phyloP scores from a whole-genome alignment of 2,113 vertebrate species.

The Epinephelus lanceolatus region DNA sequence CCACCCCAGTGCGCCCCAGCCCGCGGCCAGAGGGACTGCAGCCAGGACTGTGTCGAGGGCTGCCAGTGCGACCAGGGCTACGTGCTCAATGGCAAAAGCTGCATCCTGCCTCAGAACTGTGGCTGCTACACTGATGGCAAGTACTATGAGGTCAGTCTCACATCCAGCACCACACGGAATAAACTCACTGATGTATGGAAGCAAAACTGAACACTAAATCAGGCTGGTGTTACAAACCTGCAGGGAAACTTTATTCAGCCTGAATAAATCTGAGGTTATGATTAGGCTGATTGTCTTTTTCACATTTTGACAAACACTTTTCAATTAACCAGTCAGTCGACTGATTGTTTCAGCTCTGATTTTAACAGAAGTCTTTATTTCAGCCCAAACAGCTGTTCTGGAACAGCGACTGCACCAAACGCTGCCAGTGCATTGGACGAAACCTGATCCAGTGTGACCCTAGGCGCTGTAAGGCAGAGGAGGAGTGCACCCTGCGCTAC shows the following conservation, averaged over 20 bases:
- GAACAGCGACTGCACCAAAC: constrained; percentile 95
- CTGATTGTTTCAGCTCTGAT: neutral
- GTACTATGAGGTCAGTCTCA: constrained; percentile 92
- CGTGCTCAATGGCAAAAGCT: constrained; percentile 93
- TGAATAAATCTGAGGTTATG: neutral
- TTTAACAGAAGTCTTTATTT: constrained; percentile 12
- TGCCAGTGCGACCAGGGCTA: constrained; percentile 96
- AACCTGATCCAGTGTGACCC: constrained; percentile 98
- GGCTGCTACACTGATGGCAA: constrained; percentile 96
- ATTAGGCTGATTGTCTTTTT: neutral
- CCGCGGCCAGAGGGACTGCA: constrained; percentile 94
- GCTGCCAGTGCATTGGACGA: constrained; percentile 97
- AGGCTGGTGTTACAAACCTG: neutral
- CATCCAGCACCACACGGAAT: neutral
- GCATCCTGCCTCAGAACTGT: constrained; percentile 95
- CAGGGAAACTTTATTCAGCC: neutral
- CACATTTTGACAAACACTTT: neutral
- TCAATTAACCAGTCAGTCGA: neutral
- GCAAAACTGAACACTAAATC: neutral
- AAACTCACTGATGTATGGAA: neutral
- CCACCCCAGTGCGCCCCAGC: constrained; percentile 95
- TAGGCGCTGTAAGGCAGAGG: constrained; percentile 93
- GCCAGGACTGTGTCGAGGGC: constrained; percentile 95
- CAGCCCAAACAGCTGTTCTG: constrained; percentile 98
- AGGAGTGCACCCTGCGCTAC: constrained; percentile 90